phyloP scores from a whole-genome alignment of 2,113 vertebrate species.

The Danionella cerebrum region DNA sequence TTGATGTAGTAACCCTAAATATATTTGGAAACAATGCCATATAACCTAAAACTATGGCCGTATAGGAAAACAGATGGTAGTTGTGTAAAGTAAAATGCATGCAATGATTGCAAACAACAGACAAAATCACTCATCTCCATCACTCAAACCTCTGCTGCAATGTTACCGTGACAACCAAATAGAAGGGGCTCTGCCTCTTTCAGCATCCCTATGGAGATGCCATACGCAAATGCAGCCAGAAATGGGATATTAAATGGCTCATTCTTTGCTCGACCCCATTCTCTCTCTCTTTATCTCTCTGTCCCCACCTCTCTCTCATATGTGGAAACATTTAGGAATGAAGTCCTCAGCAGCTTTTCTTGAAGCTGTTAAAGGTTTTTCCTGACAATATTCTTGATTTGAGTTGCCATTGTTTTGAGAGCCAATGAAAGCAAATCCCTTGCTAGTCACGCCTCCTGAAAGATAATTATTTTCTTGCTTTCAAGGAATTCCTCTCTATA shows the following conservation, averaged over 20 bases:
- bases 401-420: constrained; percentile 36
- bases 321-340: constrained; percentile 45
- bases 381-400: constrained; percentile 31
- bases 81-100: background rate
- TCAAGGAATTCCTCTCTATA: background rate
- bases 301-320: constrained; percentile 18
- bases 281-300: background rate
- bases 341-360: constrained; percentile 48
- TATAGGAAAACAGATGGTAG: background rate
- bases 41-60: too few relatives aligned
- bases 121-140: constrained; percentile 45
- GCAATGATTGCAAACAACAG: constrained; percentile 35
- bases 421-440: background rate
- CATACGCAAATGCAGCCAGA: constrained; percentile 59
- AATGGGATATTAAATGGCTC: constrained; percentile 53
- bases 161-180: constrained; percentile 62
- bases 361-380: constrained; percentile 28
- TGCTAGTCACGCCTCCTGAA: constrained; percentile 2
- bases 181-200: constrained; percentile 47
- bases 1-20: too few relatives aligned
- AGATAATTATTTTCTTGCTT: background rate
- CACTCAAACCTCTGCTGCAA: constrained; percentile 45
- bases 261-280: constrained; percentile 24
- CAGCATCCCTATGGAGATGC: constrained; percentile 50
- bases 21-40: too few relatives aligned